These are phyloP conservation scores for Dipus sagitta DNA, from an alignment of 2,797 vertebrate genomes.

Conservation along the genomic window DNA sequence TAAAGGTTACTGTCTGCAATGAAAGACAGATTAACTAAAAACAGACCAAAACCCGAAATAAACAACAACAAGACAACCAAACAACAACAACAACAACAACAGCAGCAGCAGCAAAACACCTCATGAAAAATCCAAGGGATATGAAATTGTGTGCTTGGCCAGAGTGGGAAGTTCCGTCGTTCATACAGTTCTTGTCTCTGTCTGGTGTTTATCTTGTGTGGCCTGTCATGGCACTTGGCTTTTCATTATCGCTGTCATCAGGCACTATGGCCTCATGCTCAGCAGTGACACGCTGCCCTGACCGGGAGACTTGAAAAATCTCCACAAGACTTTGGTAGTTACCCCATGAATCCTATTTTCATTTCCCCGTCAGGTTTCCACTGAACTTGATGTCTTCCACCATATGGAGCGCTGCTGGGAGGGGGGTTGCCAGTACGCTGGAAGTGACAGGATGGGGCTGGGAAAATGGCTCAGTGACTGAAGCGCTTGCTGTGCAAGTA, in stretches of 20 bases:
- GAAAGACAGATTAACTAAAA: conserved; percentile 50
- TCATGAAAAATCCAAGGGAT: not conserved
- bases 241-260: not conserved
- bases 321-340: not conserved
- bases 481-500: too few species aligned
- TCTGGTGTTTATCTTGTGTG: not conserved
- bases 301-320: not conserved
- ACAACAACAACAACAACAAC: not conserved
- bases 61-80: too few species aligned
- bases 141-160: not conserved
- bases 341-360: not conserved
- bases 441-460: too few species aligned
- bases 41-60: not conserved
- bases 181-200: not conserved
- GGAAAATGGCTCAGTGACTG: too few species aligned
- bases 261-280: too few species aligned
- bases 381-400: not conserved
- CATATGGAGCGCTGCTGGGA: fast-evolving
- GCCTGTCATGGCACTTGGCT: not conserved
- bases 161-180: too few species aligned
- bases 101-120: not conserved
- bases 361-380: not conserved
- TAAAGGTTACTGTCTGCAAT: conserved; percentile 68
- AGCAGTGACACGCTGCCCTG: not conserved
- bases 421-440: not conserved